Evolutionary conservation across 2,113 vertebrate species (phyloP).

Genomic region (Carassius auratus): DNA sequence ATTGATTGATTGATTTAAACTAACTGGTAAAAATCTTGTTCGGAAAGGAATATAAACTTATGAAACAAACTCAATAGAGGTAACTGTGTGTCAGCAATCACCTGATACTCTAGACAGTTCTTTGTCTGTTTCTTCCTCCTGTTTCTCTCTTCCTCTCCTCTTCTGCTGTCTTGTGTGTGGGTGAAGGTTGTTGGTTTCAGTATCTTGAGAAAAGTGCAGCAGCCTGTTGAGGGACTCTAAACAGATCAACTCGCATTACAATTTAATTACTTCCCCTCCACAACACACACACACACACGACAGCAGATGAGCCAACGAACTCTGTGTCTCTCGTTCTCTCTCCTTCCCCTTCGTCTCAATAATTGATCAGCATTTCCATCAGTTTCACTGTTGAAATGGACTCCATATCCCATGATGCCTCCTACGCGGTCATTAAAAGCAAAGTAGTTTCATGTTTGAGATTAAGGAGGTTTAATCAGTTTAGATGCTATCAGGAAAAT

Average conservation of each 20-base stretch:
- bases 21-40: too few relatives aligned
- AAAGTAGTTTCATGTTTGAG: constrained; percentile 30
- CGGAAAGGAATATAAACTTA: neutral
- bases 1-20: too few relatives aligned
- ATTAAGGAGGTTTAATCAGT: constrained; percentile 7
- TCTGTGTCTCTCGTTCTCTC: neutral
- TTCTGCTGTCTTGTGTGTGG: neutral
- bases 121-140: neutral
- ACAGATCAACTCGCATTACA: constrained; percentile 37
- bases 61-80: neutral
- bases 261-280: constrained; percentile 29
- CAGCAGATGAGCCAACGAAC: neutral
- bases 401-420: constrained; percentile 36
- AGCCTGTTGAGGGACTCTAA: constrained; percentile 18
- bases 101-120: neutral
- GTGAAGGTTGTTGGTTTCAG: neutral
- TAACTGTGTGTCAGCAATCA: neutral
- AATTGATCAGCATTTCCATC: constrained; percentile 32
- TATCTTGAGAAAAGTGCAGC: constrained; percentile 18
- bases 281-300: constrained; percentile 3
- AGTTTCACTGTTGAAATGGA: constrained; percentile 30
- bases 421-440: constrained; percentile 27
- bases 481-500: neutral
- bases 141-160: neutral
- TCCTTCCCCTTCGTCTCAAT: constrained; percentile 2